Evolutionary conservation across 2,113 vertebrate species (phyloP), one percentile per base, ranked within the genome.

Genomic region (Zosterops japonicus): DNA sequence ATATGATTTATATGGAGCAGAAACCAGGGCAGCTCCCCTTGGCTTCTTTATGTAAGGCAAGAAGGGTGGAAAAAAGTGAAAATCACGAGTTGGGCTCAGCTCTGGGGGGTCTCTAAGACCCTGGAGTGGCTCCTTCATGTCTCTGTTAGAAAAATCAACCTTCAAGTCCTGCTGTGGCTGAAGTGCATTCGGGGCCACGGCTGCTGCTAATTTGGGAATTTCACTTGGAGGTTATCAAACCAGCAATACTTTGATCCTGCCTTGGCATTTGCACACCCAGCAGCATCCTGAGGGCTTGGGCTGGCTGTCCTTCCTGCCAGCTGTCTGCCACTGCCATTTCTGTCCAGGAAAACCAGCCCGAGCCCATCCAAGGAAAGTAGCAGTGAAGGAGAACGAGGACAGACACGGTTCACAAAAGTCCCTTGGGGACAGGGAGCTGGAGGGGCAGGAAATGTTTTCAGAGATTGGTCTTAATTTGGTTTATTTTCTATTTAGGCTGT

Each of bases 1-100:
- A n/a, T 44, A 74, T 68, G 89, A 95, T 92, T 94, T 86, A 65
- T 83, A 11, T 69, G 90, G 65, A 96, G 72, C 86, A 93, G 83
- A 94, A 96, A 93, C 49, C 56, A 87, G 88, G 92, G 29, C 83
- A 92, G 56, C 41, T 92, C 36, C 24, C n/a, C 79, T 86, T 87
- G 89, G 23, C 71, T 86, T 7, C 60, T 81, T 90, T 83, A 20
- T 35, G 61, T 39, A 31, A 89, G 68, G 11, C 50, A 74, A 44
- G 44, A 53, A 59, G 67, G 27, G 57, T 44, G 65, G 33, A 86
- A 81, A 81, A 56, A 75, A n/a, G 52, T 25, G 71, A 52, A 92
- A 86, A 81, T 33, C 6, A 3, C 0, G 5, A 56, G 36, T 8
- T 63, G 18, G 82, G 25, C n/a, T 90, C 84, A 70, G 75, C 35